Conservation (phyloP, 2,888 invertebrate species). For the Flexamia atlantica region DNA sequence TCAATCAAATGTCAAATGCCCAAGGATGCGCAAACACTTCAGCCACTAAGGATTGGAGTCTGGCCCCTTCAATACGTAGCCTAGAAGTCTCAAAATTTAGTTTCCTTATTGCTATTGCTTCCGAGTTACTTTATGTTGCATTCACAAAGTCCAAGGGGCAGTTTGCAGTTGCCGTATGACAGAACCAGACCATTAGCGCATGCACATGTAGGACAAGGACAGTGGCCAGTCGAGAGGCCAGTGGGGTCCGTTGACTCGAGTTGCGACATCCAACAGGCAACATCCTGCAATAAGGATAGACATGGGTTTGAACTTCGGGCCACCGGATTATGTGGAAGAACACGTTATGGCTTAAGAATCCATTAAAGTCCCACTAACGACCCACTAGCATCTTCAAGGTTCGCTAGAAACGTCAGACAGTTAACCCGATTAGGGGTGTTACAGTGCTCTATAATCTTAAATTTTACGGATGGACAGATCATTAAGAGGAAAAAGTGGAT, state of each 20-base stretch:
- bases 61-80: not conserved
- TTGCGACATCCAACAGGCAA: not conserved
- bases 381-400: no score
- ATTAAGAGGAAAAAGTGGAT: no score
- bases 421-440: no score
- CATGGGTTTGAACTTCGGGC: not conserved
- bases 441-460: no score
- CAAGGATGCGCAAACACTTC: not conserved
- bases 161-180: not conserved
- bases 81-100: not conserved
- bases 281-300: not conserved
- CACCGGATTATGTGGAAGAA: not conserved
- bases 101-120: not conserved
- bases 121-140: not conserved
- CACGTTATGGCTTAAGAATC: not conserved
- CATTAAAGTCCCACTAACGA: no score
- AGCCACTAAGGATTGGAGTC: not conserved
- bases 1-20: not conserved
- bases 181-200: constrained; percentile 6
- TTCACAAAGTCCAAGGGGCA: not conserved
- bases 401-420: no score
- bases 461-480: no score
- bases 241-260: constrained; percentile 25
- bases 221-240: no score
- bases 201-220: constrained; percentile 9